phyloP scores from a whole-genome alignment of 92 coral and sea anemone species.

The Umimayanthus kanabou region DNA sequence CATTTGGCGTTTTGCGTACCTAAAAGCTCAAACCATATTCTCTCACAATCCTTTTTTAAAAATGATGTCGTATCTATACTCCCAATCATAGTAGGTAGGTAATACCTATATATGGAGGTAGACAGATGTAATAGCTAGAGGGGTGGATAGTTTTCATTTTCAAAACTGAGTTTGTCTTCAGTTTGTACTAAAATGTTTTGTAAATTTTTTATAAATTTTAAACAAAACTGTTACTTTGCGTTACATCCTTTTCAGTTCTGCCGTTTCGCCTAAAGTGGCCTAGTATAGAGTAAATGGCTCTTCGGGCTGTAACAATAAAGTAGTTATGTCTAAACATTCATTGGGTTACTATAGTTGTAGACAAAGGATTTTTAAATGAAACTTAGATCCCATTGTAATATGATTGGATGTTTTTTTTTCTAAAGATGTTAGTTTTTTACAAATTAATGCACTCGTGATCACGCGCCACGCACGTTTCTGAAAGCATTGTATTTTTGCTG shows the following conservation, averaged over 20 bases:
- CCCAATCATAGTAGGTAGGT: no score
- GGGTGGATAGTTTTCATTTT: no score
- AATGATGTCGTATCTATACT: no score
- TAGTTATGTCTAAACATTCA: background rate
- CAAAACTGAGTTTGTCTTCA: background rate
- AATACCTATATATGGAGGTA: no score
- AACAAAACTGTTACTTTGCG: background rate
- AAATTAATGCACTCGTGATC: no score
- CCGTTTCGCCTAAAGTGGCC: background rate
- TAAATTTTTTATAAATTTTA: no score
- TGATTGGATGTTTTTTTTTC: background rate
- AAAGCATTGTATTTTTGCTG: background rate
- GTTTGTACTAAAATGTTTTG: background rate
- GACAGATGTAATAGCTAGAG: no score
- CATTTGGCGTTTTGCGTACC: no score
- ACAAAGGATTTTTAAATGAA: background rate
- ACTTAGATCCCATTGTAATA: background rate
- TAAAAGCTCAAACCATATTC: no score
- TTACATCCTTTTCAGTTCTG: background rate
- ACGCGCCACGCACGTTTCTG: background rate
- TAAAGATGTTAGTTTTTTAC: no score
- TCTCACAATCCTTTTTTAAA: no score
- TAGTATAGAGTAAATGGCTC: background rate
- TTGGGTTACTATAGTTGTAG: background rate
- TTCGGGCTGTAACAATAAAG: no score